Evolutionary conservation across 2,888 invertebrate genomes (phyloP), one percentile per base, ranked within the genome.

Genomic region (Amphipoea lucens): DNA sequence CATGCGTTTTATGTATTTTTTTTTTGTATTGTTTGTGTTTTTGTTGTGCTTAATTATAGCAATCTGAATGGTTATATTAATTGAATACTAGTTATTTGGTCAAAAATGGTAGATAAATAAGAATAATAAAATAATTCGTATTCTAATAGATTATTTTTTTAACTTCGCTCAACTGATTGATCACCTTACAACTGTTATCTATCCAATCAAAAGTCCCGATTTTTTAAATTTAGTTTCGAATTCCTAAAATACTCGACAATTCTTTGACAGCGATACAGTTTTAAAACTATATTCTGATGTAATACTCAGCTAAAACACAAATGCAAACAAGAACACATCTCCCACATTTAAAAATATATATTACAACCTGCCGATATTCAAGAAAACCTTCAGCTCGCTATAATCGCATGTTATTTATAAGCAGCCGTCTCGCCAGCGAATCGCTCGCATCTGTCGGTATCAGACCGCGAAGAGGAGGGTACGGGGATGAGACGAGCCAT

Each of bases 401-500:
- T 74, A 74, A 76, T 9, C 48, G 89, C 88, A 88, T 88, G 81
- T 76, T 82, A 84, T 69, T 83, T 20, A 80, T 82, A 79, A 76
- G 80, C 70, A 79, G 69, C 71, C 72, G 73, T 74, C 77, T 80
- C 66, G 63, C 72, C 94, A 96, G 96, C 95, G 78, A 92, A 88
- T 85, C 96, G 96, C 65, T 91, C 92, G 87, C 94, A 94, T 79
- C 90, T 92, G 77, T 94, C 96, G 36, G 92, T 93, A 65, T 94
- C 95, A 42, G 96, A 95, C 81, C 93, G 92, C 36, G 96, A 96
- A 83, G 95, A 95, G 71, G 96, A 96, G 80, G 88, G 92, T 20
- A 95, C 97, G 90, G 98, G 98, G 87, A 98, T 98, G 97, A 97
- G 98, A 90, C 97, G 98, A 87, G 98, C 98, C 90, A 98, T 98